Evolutionary conservation across 2,888 invertebrate genomes (phyloP), one percentile per base, ranked within the genome.

Genomic region (Drosophila paramelanica): DNA sequence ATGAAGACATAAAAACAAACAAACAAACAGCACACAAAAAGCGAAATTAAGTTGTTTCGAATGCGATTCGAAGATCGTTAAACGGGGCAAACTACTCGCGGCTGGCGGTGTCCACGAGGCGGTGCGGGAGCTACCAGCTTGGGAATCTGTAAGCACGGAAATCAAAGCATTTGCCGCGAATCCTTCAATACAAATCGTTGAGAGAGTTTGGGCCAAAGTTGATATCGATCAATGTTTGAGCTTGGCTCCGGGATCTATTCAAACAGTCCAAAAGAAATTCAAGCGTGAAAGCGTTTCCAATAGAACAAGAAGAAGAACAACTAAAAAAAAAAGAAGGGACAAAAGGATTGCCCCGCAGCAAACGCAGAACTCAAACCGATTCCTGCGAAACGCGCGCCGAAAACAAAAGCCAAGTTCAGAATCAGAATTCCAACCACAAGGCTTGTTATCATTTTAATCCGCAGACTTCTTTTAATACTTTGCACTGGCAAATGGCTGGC

Each of bases 371-470:
- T 55, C 14, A 14, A 25, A 0, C 33, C 17, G 42, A 51, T 75
- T 74, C 70, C 62, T 50, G 13, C 53, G 62, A 70, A 68, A 5
- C n/a, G 53, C 55, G 27, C 41, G 36, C 43, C 14, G 36, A 65
- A 38, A 43, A 79, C 47, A 79, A 60, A 62, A 50, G 57, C 58
- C 57, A 57, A 69, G 33, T 36, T 17, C 23, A 46, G 13, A 42
- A 33, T 39, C 42, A n/a, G 14, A 55, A 55, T 59, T 60, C 17
- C 49, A 60, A 46, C 31, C 56, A 38, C 58, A 73, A 77, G 76
- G 71, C 87, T 81, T 79, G 83, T 90, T 88, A 88, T 90, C 90
- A 86, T 71, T 90, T 90, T 87, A 89, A 90, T 82, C 86, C 81
- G 53, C 65, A 14, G 51, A 56, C 56, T 23, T 36, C n/a, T 31